Conservation (phyloP, 2,888 invertebrate genomes). For the Caenorhabditis imperialis region DNA sequence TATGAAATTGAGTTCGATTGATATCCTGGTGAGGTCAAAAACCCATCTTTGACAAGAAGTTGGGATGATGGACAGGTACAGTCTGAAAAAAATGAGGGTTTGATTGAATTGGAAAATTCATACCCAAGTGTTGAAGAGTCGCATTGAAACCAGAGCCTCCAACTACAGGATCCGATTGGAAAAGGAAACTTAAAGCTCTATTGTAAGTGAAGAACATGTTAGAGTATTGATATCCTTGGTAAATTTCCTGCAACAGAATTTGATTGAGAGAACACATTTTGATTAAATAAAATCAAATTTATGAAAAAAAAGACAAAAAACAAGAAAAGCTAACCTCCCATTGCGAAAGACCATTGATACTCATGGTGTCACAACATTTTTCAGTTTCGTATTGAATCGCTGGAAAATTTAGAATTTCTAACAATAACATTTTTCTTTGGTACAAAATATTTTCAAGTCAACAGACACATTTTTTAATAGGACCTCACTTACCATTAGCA, state of each 20-base stretch:
- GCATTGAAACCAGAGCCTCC: constrained; percentile 36
- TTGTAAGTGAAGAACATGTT: constrained; percentile 28
- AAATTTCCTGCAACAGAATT: constrained; percentile 37
- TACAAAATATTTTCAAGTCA: too few relatives aligned
- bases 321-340: neutral
- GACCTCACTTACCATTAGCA: too few relatives aligned
- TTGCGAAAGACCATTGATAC: constrained; percentile 23
- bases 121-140: constrained; percentile 33
- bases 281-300: neutral
- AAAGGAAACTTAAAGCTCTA: constrained; percentile 10
- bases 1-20: constrained; percentile 27
- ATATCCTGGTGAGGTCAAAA: constrained; percentile 41
- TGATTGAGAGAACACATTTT: too few relatives aligned
- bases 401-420: constrained; percentile 1
- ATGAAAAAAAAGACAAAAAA: neutral
- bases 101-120: neutral
- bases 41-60: constrained; percentile 8
- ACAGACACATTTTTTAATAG: too few relatives aligned
- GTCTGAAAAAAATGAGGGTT: constrained; percentile 19
- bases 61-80: constrained; percentile 16
- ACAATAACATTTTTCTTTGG: neutral
- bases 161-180: constrained; percentile 26
- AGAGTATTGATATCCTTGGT: constrained; percentile 46
- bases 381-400: constrained; percentile 45
- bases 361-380: constrained; percentile 47